Conservation (phyloP, 1,140 invertebrate genomes). For the Pogonus chalceus region DNA sequence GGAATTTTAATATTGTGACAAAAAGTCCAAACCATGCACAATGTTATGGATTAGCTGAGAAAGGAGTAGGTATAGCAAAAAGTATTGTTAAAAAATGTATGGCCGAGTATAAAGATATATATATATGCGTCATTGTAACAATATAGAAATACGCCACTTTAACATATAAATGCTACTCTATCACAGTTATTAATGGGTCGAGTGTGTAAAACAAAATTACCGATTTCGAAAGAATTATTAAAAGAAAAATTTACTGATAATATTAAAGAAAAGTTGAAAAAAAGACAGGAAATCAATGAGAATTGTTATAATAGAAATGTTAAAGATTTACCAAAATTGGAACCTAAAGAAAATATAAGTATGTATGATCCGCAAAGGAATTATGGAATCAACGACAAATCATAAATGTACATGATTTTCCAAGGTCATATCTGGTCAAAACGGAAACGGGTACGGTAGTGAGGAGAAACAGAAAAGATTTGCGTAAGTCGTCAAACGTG, state of each 20-base stretch:
- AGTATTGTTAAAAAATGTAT: conserved; percentile 25
- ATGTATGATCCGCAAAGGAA: neutral
- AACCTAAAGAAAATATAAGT: neutral
- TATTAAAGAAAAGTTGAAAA: conserved; percentile 16
- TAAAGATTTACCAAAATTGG: neutral
- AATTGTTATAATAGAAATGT: conserved; percentile 8
- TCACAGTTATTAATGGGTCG: conserved; percentile 15
- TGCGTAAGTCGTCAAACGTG: no score
- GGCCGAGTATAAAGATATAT: no score
- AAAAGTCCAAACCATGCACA: conserved; percentile 24
- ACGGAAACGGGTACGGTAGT: conserved; percentile 3
- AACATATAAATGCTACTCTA: conserved; percentile 9
- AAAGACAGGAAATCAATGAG: conserved; percentile 15
- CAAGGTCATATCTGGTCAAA: conserved; percentile 13
- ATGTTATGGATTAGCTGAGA: conserved; percentile 27
- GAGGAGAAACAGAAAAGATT: no score
- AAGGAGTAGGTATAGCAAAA: conserved; percentile 24
- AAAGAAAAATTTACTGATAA: conserved; percentile 9
- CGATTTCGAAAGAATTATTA: conserved; percentile 8
- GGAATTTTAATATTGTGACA: conserved; percentile 20
- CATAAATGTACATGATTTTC: neutral
- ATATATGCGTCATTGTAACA: conserved; percentile 10
- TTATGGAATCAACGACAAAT: conserved; percentile 1
- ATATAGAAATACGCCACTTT: conserved; percentile 12
- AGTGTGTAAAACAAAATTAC: conserved; percentile 10